Evolutionary conservation across 2,888 invertebrate genomes (phyloP), one percentile per base, ranked within the genome.

Genomic region (Junonia oenone): DNA sequence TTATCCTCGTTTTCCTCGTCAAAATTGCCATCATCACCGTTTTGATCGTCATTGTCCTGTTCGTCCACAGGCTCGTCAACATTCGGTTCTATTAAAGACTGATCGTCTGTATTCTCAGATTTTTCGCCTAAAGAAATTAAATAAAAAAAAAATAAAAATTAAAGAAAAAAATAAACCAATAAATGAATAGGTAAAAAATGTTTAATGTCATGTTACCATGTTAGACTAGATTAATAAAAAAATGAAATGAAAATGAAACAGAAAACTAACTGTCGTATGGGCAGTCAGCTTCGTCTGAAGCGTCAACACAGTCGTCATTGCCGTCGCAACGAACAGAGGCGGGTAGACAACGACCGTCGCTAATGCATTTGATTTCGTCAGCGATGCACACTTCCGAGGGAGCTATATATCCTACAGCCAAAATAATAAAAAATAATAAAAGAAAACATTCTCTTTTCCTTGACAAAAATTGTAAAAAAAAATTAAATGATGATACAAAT

Each of bases 281-380:
- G 60, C 86, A 86, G 47, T 67, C 62, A 2, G 47, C 51, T 63
- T 87, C 87, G 53, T 85, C 87, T 1, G 85, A 78, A n/a, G 80
- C 81, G 64, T 93, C 91, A 37, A 59, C 58, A 63, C 92, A 92
- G 19, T 92, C 90, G 0, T 4, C 35, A 2, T 57, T 61, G 15
- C 85, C 77, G 68, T 93, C 81, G 67, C 92, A 92, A 37, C 82
- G 67, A 19, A 72, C 69, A 13, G 76, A 69, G 15, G 67, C 65
- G 15, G 86, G 74, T 45, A 93, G 78, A 76, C 93, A 93, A 55
- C 78, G 79, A 62, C 92, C 91, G 64, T 90, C 91, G 53, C 83
- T 80, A 15, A 13, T n/a, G 76, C 94, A 94, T 52, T 81, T 84
- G 33, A 78, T 65, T 56, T 83, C 75, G 47, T 69, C 68, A 0